phyloP scores from a whole-genome alignment of 2,797 vertebrate species.

The Sciurus carolinensis region DNA sequence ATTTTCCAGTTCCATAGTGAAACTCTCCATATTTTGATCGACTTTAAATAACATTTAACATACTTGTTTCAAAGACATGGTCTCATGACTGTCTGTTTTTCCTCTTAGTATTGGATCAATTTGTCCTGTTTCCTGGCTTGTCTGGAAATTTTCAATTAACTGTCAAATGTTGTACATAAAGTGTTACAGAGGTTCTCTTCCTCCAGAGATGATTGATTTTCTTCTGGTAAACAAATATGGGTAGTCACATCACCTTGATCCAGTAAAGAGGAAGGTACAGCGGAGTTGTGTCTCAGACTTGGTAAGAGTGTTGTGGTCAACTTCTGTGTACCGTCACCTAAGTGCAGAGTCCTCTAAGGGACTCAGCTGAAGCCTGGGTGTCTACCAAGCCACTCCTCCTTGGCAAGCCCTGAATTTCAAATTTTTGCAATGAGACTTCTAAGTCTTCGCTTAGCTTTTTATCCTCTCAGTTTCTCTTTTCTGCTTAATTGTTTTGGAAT shows the following conservation, averaged over 20 bases:
- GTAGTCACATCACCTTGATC: not conserved
- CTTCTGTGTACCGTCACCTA: not conserved
- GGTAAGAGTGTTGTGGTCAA: not conserved
- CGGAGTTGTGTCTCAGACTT: not conserved
- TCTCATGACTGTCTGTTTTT: not conserved
- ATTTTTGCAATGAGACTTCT: too few species aligned
- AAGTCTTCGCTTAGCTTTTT: not conserved
- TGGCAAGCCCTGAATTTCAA: not conserved
- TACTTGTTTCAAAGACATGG: not conserved
- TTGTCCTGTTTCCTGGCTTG: not conserved
- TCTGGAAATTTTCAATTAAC: not conserved
- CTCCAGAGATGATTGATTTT: not conserved
- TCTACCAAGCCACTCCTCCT: not conserved
- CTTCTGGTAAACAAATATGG: not conserved
- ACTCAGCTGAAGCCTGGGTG: not conserved
- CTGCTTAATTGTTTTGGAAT: not conserved
- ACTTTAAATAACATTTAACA: constrained; percentile 20
- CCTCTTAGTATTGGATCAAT: not conserved
- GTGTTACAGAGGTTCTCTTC: not conserved
- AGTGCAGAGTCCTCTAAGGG: not conserved
- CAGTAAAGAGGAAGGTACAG: not conserved
- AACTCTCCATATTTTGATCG: not conserved
- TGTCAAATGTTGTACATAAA: not conserved
- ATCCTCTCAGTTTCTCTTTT: not conserved
- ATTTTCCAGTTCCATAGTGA: not conserved